Conservation (phyloP, 2,797 vertebrate species). For the Argya squamiceps region DNA sequence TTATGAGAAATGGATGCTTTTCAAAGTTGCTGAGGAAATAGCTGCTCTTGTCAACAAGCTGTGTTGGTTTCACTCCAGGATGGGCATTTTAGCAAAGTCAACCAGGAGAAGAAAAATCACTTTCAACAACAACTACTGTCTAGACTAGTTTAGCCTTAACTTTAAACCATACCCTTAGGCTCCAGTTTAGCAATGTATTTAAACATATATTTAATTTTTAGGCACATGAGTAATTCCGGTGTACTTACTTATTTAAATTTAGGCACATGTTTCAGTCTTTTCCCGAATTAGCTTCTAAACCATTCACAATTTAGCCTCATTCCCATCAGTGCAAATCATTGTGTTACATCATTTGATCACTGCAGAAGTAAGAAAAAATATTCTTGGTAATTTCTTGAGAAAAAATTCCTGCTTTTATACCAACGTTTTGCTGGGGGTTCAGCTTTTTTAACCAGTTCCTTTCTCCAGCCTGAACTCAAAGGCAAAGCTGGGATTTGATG, state of each 20-base stretch:
- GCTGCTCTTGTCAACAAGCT: not conserved
- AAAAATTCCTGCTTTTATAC: not conserved
- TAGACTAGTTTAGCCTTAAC: not conserved
- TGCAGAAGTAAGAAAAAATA: not conserved
- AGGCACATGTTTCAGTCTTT: not conserved
- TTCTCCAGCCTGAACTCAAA: not conserved
- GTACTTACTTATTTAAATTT: not conserved
- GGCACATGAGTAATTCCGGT: not conserved
- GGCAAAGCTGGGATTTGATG: not conserved
- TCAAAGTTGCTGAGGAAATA: not conserved
- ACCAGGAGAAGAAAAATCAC: not conserved
- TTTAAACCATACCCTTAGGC: conserved; percentile 7
- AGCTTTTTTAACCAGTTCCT: not conserved
- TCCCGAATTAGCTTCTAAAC: not conserved
- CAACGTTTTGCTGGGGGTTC: not conserved
- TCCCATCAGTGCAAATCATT: not conserved
- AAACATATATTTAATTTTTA: not conserved
- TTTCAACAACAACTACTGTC: not conserved
- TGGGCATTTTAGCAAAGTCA: not conserved
- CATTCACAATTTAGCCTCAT: not conserved
- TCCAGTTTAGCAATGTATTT: not conserved
- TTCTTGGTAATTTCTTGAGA: not conserved
- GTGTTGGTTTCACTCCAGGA: not conserved
- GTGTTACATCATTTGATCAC: not conserved
- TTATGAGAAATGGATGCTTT: not conserved